Percentiles rank a stretch among this genome's conserved stretches.
These are phyloP conservation scores for Dryadula phaetusa DNA, from an alignment of 2,888 invertebrate species.

Conservation along the genomic window DNA sequence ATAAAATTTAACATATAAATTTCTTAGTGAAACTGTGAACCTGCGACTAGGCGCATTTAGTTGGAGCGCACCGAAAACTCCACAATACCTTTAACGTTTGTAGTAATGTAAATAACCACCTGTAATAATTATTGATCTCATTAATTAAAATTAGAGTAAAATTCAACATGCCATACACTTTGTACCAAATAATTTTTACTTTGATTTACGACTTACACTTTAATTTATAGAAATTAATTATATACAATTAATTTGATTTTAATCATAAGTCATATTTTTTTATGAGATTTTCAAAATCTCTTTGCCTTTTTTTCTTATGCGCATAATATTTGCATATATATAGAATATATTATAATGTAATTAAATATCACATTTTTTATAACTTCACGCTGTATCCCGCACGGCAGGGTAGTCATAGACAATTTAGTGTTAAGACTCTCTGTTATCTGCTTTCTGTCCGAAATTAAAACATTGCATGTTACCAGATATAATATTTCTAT, in stretches of 20 bases:
- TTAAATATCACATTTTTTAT: no score
- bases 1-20: no score
- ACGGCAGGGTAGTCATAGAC: no score
- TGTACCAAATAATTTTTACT: background rate
- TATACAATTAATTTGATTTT: background rate
- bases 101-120: background rate
- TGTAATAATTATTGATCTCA: background rate
- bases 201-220: background rate
- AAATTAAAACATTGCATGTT: no score
- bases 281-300: background rate
- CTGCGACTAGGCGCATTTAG: background rate
- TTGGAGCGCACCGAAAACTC: background rate
- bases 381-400: no score
- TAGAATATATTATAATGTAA: no score
- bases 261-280: background rate
- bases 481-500: no score
- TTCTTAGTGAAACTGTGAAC: no score
- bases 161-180: background rate
- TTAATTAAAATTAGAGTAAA: conserved; percentile 4
- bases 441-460: no score
- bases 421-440: no score
- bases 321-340: no score
- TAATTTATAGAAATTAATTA: background rate
- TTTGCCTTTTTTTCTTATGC: no score
- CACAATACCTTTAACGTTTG: background rate